Evolutionary conservation across 37 sponge, comb jelly and placozoan species (phyloP).

Genomic region (Beroe forskalii): DNA sequence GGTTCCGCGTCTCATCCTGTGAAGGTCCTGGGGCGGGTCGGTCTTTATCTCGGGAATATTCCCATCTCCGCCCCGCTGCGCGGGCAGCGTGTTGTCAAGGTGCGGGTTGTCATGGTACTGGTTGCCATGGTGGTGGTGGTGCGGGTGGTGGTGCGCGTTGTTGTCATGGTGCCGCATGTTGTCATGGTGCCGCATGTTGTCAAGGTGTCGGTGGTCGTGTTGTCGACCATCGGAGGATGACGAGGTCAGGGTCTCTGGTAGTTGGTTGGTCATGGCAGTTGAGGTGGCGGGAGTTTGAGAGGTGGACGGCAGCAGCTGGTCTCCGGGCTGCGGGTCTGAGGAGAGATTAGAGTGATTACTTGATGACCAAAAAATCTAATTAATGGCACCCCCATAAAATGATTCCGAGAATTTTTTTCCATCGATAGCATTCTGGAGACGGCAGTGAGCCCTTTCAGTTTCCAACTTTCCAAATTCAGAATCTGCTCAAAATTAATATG

Average conservation of each 20-base stretch:
- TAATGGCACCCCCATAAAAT: too few species aligned
- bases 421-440: too few species aligned
- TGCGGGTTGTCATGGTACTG: background rate
- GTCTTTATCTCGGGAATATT: background rate
- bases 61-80: background rate
- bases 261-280: background rate
- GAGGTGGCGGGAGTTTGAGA: background rate
- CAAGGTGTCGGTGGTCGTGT: background rate
- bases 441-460: too few species aligned
- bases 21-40: background rate
- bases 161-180: background rate
- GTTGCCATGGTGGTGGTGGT: background rate
- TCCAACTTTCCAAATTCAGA: too few species aligned
- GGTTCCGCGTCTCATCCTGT: constrained; percentile 22
- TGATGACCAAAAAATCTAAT: too few species aligned
- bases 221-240: background rate
- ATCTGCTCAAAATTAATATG: too few species aligned
- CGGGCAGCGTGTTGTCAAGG: too few species aligned
- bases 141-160: background rate
- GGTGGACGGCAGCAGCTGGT: background rate
- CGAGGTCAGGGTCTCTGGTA: background rate
- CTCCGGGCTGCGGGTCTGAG: background rate
- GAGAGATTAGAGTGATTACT: too few species aligned
- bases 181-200: background rate
- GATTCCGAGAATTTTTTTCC: too few species aligned